Conservation (phyloP, 2,113 vertebrate genomes). For the Grantiella picta region DNA sequence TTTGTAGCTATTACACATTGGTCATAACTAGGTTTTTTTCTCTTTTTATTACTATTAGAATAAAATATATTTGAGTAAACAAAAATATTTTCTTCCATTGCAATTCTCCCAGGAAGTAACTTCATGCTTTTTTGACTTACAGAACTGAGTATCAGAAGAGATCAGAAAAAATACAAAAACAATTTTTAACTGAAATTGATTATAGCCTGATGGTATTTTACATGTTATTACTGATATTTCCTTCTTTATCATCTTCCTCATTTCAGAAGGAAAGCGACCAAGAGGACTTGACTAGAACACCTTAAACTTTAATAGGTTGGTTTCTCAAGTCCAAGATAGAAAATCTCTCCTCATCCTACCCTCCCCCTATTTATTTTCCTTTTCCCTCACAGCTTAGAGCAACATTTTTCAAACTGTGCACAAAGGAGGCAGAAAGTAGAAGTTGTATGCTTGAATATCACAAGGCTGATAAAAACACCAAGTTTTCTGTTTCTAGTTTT, state of each 20-base stretch:
- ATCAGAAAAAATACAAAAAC: neutral
- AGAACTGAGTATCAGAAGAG: neutral
- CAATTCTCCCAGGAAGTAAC: neutral
- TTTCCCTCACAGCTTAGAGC: neutral
- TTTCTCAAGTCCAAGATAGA: neutral
- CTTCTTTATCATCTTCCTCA: neutral
- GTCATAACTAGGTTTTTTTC: neutral
- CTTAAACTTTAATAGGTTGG: fast-evolving
- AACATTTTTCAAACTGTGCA: neutral
- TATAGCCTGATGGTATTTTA: neutral
- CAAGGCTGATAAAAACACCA: neutral
- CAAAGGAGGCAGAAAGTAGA: neutral
- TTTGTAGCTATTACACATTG: neutral
- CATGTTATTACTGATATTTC: neutral
- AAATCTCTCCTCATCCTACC: neutral
- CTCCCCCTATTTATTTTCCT: neutral
- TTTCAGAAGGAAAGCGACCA: neutral
- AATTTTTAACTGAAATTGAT: neutral
- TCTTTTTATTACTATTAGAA: neutral
- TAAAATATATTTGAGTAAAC: neutral
- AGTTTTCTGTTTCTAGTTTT: neutral
- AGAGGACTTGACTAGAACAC: neutral
- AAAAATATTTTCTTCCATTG: neutral
- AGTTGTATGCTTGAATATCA: neutral
- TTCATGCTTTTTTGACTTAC: neutral